Evolutionary conservation across 92 coral and sea anemone species (phyloP), one percentile per base, ranked within the genome.

Genomic region (Metridium senile): DNA sequence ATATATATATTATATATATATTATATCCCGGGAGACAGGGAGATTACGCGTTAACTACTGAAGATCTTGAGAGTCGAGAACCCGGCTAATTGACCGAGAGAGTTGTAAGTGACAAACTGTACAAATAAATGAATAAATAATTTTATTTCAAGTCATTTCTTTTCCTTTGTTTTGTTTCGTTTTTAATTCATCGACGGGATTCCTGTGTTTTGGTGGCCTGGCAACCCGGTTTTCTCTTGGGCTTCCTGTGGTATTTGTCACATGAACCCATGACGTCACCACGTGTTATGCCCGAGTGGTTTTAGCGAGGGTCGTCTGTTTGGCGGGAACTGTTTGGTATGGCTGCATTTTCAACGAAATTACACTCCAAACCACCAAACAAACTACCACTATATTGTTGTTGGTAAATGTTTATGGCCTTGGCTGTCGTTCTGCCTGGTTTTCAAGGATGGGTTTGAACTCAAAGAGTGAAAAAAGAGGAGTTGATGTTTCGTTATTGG

Each of bases 321-420:
- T 92, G 97, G 97, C 97, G 97, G 97, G 97, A 92, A 92, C 63
- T 53, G 79, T 83, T 66, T 76, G 81, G 81, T 54, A 75, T 75
- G 84, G 88, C 82, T 74, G 79, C 68, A 64, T 82, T 83, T 68
- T 80, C 57, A 28, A 51, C 83, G 85, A 52, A 79, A 89, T 85
- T 70, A 56, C 47, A 68, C 29, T 43, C n/a, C 33, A 65, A 79
- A 75, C 76, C 78, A 69, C 72, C 17, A 56, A 66, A 70, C 49
- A 79, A 72, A 79, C 75, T 65, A 58, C 67, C 11, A 46, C 58
- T 68, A 23, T 80, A 71, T 79, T 33, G 56, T 31, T 69, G 65
- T 65, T 64, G 56, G 29, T 81, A 75, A 66, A 68, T 79, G 79
- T 25, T 77, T 31, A 68, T 74, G 81, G 76, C 83, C 74, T 86